A percentile compares a stretch with the other conserved stretches of the same genome.
Conservation (phyloP, 2,113 vertebrate genomes). For the Atherinomorus stipes region DNA sequence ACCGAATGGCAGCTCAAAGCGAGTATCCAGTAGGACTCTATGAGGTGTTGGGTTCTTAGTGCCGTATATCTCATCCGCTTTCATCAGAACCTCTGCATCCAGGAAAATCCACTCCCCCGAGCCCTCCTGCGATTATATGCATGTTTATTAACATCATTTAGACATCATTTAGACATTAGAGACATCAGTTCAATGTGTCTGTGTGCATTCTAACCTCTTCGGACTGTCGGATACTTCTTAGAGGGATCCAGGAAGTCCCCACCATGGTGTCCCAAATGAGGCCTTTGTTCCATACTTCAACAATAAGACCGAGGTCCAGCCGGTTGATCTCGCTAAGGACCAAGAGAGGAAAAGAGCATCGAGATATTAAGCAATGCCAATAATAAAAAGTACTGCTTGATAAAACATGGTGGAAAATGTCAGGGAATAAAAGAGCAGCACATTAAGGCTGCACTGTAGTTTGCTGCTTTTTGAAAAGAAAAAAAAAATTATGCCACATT, state of each 20-base stretch:
- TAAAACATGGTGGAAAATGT: conserved; percentile 6
- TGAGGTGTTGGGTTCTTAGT: conserved; percentile 95
- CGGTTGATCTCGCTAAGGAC: conserved; percentile 92
- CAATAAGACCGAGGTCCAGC: conserved; percentile 95
- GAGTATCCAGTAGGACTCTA: conserved; percentile 92
- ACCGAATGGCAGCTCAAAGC: conserved; percentile 98
- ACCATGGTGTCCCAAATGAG: conserved; percentile 99
- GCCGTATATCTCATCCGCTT: conserved; percentile 95
- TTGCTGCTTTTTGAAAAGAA: not conserved
- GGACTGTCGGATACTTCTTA: conserved; percentile 90
- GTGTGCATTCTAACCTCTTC: conserved; percentile 87
- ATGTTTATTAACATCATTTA: conserved; percentile 1
- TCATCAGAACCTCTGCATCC: conserved; percentile 95
- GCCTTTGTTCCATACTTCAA: conserved; percentile 99
- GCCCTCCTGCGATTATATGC: conserved; percentile 86
- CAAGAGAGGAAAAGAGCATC: conserved; percentile 1
- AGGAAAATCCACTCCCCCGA: conserved; percentile 93
- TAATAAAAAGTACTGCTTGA: not conserved
- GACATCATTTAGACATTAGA: too few relatives aligned
- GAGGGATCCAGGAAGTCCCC: conserved; percentile 93
- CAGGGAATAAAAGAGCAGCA: conserved; percentile 1
- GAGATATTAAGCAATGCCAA: conserved; percentile 7
- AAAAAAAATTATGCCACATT: not conserved
- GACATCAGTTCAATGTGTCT: too few relatives aligned
- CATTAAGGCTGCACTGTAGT: not conserved